A percentile compares a stretch with the other conserved stretches of the same genome.
phyloP scores from a whole-genome alignment of 2,888 invertebrate species.

The Pherbina coryleti region DNA sequence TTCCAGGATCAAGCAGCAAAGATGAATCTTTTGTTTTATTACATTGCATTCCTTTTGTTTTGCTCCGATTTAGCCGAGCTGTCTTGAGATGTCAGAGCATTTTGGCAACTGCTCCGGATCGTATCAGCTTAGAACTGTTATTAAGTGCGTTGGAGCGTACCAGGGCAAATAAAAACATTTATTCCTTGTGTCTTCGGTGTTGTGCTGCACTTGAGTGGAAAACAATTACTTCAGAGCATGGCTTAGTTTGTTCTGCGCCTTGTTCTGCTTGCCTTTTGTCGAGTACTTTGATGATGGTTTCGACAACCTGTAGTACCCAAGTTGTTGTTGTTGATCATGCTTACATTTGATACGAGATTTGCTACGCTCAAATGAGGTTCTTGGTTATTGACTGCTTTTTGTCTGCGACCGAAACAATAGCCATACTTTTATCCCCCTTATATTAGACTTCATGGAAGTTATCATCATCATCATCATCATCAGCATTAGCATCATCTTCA shows the following conservation, averaged over 20 bases:
- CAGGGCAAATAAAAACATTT: background rate
- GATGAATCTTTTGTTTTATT: background rate
- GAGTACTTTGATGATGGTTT: constrained; percentile 10
- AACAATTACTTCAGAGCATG: constrained; percentile 5
- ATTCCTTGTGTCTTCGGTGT: background rate
- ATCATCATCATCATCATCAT: background rate
- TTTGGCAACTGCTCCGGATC: no score
- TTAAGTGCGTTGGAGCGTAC: no score
- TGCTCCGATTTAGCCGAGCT: background rate
- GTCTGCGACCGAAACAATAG: background rate
- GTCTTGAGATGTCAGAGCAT: no score
- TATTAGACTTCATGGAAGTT: constrained; percentile 39
- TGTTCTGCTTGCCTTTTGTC: background rate
- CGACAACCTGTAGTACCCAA: constrained; percentile 34
- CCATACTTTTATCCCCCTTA: background rate
- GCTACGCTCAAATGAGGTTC: background rate
- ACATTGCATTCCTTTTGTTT: background rate
- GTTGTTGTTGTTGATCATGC: constrained; percentile 30
- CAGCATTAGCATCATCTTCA: background rate
- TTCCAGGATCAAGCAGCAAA: background rate
- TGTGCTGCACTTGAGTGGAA: constrained; percentile 4
- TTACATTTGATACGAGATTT: background rate
- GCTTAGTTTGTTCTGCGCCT: background rate
- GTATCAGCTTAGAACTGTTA: no score
- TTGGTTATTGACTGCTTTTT: constrained; percentile 17